These are phyloP conservation scores for Oreochromis spilurus DNA, from an alignment of 2,113 vertebrate genomes.

Conservation along the genomic window DNA sequence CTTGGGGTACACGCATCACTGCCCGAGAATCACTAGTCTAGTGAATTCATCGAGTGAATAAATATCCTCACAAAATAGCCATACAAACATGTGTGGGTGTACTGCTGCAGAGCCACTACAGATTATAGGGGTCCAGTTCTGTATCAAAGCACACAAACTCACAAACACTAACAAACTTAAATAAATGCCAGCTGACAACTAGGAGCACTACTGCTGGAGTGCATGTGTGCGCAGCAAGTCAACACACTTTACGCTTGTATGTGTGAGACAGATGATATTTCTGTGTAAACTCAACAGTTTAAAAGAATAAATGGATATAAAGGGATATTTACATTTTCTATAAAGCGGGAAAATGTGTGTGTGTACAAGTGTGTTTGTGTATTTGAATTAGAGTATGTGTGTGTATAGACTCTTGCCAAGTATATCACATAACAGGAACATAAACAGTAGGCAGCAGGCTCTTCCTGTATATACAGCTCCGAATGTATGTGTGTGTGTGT, in stretches of 20 bases:
- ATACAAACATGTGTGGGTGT: neutral
- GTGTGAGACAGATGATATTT: conserved; percentile 26
- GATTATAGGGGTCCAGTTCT: conserved; percentile 43
- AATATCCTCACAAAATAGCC: neutral
- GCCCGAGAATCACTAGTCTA: neutral
- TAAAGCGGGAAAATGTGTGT: conserved; percentile 20
- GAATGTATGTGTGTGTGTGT: neutral
- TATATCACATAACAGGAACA: conserved; percentile 65
- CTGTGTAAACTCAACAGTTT: conserved; percentile 27
- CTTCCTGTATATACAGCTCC: conserved; percentile 59
- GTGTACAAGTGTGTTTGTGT: neutral
- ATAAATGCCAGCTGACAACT: conserved; percentile 42
- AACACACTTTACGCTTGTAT: neutral
- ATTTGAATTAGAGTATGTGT: neutral
- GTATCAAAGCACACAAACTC: conserved; percentile 49
- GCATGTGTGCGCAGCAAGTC: neutral
- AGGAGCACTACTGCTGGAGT: conserved; percentile 12
- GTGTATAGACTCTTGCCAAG: conserved; percentile 18
- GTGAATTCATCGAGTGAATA: neutral
- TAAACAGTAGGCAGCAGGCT: conserved; percentile 56
- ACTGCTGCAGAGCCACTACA: conserved; percentile 14
- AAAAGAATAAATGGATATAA: conserved; percentile 33
- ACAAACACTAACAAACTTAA: conserved; percentile 43
- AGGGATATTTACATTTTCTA: conserved; percentile 52
- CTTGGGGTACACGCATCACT: neutral